Evolutionary conservation across 2,888 invertebrate genomes (phyloP), one percentile per base, ranked within the genome.

Genomic region (Endotricha flammealis): DNA sequence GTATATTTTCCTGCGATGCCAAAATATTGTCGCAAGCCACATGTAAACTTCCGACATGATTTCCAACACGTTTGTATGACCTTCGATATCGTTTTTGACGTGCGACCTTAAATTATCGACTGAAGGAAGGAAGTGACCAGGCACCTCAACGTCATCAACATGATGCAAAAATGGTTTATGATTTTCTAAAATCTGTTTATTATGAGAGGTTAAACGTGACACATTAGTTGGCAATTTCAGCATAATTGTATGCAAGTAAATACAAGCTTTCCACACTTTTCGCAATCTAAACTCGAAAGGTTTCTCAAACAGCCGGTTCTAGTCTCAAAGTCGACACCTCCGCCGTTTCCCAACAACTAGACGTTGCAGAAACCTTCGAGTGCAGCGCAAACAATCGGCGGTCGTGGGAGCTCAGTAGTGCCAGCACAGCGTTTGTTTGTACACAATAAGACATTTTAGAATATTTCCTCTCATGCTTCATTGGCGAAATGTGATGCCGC

Each of bases 351-450:
- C 72, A 81, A 82, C 69, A 70, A 50, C 69, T 65, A 68, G 69
- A 53, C 68, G 70, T 82, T 81, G 83, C 82, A 79, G 78, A 80
- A 79, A 78, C 76, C 74, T 71, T 76, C 64, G 64, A 81, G 75
- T 75, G 77, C 73, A 77, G 57, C 60, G 64, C 74, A 76, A 83
- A 85, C 82, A 83, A 82, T 80, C 63, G 64, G 56, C 55, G 65
- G 57, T 75, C 80, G 82, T 83, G 81, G 79, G 83, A 81, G 78
- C 59, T 59, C 47, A 53, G 62, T 54, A 60, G 55, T 64, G 66
- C 66, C 57, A 64, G 50, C 59, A 48, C 58, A 61, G 64, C 67
- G 55, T 62, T 70, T 54, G 50, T 57, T 51, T 57, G 50, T 59
- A 61, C 53, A 71, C 66, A 71, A 71, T 72, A 64, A 60, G 65